phyloP scores from a whole-genome alignment of 2,797 vertebrate genomes.

The Dendrocincla tyrannina region DNA sequence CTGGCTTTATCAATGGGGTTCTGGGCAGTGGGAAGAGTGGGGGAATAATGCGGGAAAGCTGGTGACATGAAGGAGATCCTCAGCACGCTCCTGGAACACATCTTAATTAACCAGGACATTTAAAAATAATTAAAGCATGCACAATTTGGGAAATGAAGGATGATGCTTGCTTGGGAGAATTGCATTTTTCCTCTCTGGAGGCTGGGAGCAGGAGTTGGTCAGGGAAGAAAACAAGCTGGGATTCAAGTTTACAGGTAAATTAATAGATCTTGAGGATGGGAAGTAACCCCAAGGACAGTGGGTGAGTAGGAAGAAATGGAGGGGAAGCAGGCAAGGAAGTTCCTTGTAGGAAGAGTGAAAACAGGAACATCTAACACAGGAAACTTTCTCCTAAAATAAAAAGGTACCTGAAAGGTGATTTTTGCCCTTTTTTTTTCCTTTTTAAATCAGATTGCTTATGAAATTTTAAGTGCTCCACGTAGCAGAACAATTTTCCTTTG shows the following conservation, averaged over 20 bases:
- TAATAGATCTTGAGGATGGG: neutral
- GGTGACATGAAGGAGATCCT: neutral
- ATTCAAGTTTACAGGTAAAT: neutral
- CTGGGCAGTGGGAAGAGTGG: neutral
- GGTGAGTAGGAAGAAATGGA: neutral
- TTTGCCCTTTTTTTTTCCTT: neutral
- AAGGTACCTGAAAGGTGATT: neutral
- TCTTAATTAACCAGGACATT: neutral
- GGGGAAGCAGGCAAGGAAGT: neutral
- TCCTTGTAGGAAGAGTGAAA: neutral
- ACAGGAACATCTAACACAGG: neutral
- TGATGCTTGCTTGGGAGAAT: neutral
- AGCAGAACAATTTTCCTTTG: conserved; percentile 24
- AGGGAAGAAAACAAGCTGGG: neutral
- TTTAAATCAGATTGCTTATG: neutral
- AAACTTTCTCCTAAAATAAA: neutral
- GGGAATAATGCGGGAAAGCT: neutral
- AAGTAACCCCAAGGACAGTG: neutral
- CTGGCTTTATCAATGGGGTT: neutral
- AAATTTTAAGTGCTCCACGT: neutral
- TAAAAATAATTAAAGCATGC: neutral
- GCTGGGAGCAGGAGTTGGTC: neutral
- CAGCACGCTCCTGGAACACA: accelerated
- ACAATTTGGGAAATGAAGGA: neutral
- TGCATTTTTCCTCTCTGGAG: neutral